A percentile compares a stretch with the other conserved stretches of the same genome.
Evolutionary conservation across 2,113 vertebrate species (phyloP).

Genomic region (Variabilichromis moorii): DNA sequence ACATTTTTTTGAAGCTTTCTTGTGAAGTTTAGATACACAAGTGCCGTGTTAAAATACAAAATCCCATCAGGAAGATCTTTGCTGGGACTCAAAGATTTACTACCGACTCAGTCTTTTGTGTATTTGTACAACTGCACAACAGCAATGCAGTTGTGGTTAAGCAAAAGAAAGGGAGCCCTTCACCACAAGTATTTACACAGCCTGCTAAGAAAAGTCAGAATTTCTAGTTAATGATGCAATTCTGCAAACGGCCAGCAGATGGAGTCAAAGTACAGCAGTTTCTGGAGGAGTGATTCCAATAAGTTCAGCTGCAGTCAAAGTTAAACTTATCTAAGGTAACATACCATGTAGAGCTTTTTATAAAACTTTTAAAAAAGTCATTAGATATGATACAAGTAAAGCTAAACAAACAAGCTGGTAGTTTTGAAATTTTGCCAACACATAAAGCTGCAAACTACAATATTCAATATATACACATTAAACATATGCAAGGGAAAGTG

Average conservation of each 20-base stretch:
- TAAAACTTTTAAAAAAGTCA: fast-evolving
- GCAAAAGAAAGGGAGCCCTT: not conserved
- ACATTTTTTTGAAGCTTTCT: not conserved
- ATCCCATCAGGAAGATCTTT: not conserved
- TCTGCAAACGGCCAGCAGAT: constrained; percentile 13
- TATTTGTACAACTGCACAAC: not conserved
- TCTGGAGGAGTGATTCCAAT: not conserved
- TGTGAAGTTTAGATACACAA: not conserved
- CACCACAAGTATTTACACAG: not conserved
- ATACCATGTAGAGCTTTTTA: fast-evolving
- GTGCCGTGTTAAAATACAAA: not conserved
- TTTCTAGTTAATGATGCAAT: not conserved
- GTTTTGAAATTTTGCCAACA: not conserved
- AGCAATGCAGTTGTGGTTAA: not conserved
- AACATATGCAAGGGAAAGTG: not conserved
- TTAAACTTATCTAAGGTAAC: not conserved
- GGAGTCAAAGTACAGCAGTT: not conserved
- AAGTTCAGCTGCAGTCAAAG: not conserved
- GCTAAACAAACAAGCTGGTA: not conserved
- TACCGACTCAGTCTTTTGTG: fast-evolving
- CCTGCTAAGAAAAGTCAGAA: not conserved
- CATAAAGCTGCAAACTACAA: not conserved
- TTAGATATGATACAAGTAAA: not conserved
- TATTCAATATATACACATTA: not conserved
- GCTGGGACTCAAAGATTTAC: not conserved